Conservation (phyloP, 1,140 invertebrate genomes). For the Carposina sasakii region DNA sequence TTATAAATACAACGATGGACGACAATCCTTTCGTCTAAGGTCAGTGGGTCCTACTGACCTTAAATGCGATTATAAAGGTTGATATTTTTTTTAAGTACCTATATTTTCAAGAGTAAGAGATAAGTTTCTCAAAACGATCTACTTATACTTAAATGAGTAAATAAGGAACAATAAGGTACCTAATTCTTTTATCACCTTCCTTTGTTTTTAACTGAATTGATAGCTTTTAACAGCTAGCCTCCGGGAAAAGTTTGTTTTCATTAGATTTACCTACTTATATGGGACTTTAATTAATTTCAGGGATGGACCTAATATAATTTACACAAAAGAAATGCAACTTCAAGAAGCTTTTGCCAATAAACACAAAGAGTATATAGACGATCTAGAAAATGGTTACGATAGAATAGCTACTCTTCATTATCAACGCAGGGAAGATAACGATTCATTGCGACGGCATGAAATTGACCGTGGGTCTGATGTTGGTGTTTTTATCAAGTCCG, state of each 20-base stretch:
- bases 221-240: no score
- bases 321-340: slow-evolving; percentile 73
- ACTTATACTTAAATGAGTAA: no score
- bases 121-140: no score
- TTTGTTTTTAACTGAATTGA: no score
- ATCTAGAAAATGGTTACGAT: slow-evolving; percentile 73
- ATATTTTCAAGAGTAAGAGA: no score
- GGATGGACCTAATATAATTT: slow-evolving; percentile 71
- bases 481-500: slow-evolving; percentile 65
- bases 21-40: slow-evolving; percentile 64
- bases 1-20: slow-evolving; percentile 62
- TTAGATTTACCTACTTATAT: no score
- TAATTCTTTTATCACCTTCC: no score
- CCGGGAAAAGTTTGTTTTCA: no score
- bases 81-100: no score
- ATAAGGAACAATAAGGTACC: no score
- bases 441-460: slow-evolving; percentile 82
- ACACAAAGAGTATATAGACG: slow-evolving; percentile 75
- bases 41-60: slow-evolving; percentile 31
- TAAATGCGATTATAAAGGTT: no score
- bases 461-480: slow-evolving; percentile 82
- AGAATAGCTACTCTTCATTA: slow-evolving; percentile 68
- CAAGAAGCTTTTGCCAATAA: slow-evolving; percentile 69
- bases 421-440: slow-evolving; percentile 74
- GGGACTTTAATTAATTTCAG: slow-evolving; percentile 57